phyloP scores from a whole-genome alignment of 2,797 vertebrate genomes.

The Threskiornis aethiopicus region DNA sequence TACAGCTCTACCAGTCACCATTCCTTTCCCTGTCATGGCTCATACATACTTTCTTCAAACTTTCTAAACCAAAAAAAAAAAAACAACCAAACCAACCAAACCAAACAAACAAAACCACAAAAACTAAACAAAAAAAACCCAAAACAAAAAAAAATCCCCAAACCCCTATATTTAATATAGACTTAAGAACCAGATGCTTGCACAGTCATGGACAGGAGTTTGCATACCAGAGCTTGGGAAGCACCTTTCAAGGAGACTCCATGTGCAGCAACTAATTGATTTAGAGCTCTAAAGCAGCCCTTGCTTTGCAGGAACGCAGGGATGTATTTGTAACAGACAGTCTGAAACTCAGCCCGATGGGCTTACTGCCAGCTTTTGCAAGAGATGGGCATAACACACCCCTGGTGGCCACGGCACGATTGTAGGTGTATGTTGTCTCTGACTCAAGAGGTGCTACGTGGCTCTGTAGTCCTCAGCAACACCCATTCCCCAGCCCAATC shows the following conservation, averaged over 20 bases:
- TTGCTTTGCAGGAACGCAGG: neutral
- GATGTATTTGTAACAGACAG: neutral
- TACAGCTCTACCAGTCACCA: neutral
- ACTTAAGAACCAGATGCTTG: neutral
- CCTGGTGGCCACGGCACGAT: neutral
- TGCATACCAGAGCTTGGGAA: neutral
- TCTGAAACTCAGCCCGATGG: neutral
- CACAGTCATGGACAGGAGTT: neutral
- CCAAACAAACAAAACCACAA: no score
- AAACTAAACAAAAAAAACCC: neutral
- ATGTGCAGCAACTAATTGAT: neutral
- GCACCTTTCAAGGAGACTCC: neutral
- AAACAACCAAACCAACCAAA: no score
- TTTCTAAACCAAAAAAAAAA: neutral
- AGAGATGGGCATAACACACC: fast-evolving
- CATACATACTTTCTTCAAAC: neutral
- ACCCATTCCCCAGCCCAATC: neutral
- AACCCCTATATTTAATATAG: neutral
- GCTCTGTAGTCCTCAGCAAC: neutral
- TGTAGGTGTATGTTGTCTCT: neutral
- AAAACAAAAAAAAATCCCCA: neutral
- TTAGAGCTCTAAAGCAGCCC: neutral
- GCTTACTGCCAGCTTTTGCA: neutral
- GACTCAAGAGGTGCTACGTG: neutral
- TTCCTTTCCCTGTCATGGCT: neutral